These are phyloP conservation scores for Carabus problematicus DNA, from an alignment of 2,888 invertebrate species.

Conservation along the genomic window DNA sequence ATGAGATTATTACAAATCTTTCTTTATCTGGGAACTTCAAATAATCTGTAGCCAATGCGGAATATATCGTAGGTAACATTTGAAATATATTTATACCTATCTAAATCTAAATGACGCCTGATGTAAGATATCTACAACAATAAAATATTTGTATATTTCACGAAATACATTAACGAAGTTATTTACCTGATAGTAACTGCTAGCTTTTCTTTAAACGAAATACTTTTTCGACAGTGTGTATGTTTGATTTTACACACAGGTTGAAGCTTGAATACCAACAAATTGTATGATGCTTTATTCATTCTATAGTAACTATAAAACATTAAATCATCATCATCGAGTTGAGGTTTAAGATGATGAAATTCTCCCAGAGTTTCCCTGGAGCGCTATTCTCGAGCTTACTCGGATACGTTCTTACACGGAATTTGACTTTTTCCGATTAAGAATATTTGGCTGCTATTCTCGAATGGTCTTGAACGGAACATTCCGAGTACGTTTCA, in stretches of 20 bases:
- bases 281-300: slow-evolving; percentile 23
- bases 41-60: slow-evolving; percentile 10
- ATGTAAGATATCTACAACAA: slow-evolving; percentile 18
- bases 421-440: no score
- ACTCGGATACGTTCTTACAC: no score
- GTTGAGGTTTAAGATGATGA: slow-evolving; percentile 22
- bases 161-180: not conserved
- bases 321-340: slow-evolving; percentile 28
- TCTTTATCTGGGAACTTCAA: slow-evolving; percentile 1
- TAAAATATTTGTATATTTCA: slow-evolving; percentile 12
- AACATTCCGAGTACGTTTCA: no score
- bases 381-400: no score
- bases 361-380: slow-evolving; percentile 12
- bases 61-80: slow-evolving; percentile 13
- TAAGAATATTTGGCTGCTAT: no score
- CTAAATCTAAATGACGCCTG: slow-evolving; percentile 24
- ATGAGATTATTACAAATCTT: slow-evolving; percentile 9
- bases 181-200: slow-evolving; percentile 26
- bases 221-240: slow-evolving; percentile 26
- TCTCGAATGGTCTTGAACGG: no score
- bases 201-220: slow-evolving; percentile 25
- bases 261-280: slow-evolving; percentile 22
- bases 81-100: slow-evolving; percentile 13
- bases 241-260: slow-evolving; percentile 23
- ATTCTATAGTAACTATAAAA: slow-evolving; percentile 29